These are phyloP conservation scores for Callorhinus ursinus DNA, from an alignment of 2,113 vertebrate species.

Conservation along the genomic window DNA sequence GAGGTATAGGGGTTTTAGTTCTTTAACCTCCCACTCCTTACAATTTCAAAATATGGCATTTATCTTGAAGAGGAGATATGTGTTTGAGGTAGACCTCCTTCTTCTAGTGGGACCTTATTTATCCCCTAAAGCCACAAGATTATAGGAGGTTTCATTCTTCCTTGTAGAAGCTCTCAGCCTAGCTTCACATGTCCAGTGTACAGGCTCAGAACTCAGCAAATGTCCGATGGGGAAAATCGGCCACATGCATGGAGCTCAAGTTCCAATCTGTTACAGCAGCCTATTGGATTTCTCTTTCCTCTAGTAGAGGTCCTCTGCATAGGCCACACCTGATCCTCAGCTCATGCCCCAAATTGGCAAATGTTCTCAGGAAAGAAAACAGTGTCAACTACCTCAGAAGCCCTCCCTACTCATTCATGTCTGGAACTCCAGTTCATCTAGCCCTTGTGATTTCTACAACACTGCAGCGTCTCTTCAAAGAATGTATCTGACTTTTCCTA, in stretches of 20 bases:
- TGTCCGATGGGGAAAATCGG: not conserved
- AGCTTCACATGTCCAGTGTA: not conserved
- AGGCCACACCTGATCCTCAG: not conserved
- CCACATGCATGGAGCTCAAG: not conserved
- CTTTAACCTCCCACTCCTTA: constrained; percentile 13
- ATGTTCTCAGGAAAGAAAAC: not conserved
- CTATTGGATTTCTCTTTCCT: not conserved
- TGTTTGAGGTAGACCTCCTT: not conserved
- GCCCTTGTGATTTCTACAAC: not conserved
- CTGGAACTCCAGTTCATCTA: constrained; percentile 30
- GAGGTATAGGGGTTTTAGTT: not conserved
- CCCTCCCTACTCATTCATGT: not conserved
- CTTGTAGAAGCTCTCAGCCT: not conserved
- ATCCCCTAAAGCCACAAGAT: not conserved
- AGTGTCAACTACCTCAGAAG: not conserved
- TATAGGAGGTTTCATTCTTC: not conserved
- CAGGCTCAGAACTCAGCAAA: not conserved
- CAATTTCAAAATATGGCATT: constrained; percentile 17
- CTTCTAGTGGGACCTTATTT: not conserved
- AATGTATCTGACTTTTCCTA: not conserved
- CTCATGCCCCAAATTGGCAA: not conserved
- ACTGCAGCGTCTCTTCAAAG: not conserved
- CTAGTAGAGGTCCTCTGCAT: not conserved
- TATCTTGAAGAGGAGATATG: not conserved
- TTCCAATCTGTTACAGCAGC: not conserved